Base-by-base conservation (phyloP, 1,140 invertebrate genomes). In the Drosophila busckii region DNA sequence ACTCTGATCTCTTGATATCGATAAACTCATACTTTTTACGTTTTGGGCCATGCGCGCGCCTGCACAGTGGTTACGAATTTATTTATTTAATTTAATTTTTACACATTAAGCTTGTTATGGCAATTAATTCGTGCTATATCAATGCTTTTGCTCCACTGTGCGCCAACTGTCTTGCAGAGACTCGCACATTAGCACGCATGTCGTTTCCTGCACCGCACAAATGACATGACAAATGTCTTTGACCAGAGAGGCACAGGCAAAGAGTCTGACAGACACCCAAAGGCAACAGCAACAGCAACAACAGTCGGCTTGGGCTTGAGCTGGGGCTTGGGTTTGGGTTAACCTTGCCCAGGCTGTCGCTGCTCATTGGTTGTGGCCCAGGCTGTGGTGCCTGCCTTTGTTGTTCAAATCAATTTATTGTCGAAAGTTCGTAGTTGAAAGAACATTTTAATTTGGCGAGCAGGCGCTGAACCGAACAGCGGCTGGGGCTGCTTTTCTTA, bases 401-500 rank as follows among this genome's bases (percentile, higher is more conserved):
- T 84, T 84, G 80, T 75, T 82, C 73, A 80, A 80, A 67, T 84
- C 71, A 85, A 85, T 85, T 85, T 85, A 85, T 85, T 65, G 63
- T 70, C 75, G 75, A 85, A 85, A 85, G 82, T 85, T 85, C 82
- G 82, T 85, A 85, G 82, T 85, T 85, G 82, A 85, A 85, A 82
- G 82, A 85, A 85, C 82, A 85, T 85, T 85, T 85, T 85, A 85
- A 85, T 85, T 85, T 85, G 75, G 82, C 56, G 60, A 59, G 29
- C 25, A 49, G 26, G 23, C n/a, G 23, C 23, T 19, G 28, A 29
- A 12, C 26, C 22, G 32, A 6, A 25, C 12, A 13, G 54, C 22
- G 34, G 45, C 22, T 35, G 44, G 12, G 35, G 67, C 62, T 80
- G 75, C 65, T 80, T 82, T 75, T 54, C 76, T 55, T 82, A 75